Conservation (phyloP, 2,797 vertebrate genomes). For the Amblyopsis hoosieri region DNA sequence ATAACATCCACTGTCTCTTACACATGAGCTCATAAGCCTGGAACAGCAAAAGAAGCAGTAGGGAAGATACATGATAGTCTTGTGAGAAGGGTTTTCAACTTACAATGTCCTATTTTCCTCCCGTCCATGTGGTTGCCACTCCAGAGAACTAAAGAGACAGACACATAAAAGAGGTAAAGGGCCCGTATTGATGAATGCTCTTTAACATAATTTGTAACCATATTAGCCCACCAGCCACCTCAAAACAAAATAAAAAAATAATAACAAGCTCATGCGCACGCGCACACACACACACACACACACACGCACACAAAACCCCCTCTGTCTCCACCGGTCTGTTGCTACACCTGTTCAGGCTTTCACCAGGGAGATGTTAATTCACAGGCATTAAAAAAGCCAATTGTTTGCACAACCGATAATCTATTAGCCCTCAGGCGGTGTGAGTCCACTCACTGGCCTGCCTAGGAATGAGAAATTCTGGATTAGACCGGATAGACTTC, state of each 20-base stretch:
- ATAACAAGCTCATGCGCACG: not conserved
- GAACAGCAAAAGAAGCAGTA: slow-evolving; percentile 32
- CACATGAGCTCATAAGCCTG: slow-evolving; percentile 30
- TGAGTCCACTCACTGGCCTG: slow-evolving; percentile 74
- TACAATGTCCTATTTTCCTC: slow-evolving; percentile 84
- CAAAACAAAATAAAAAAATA: slow-evolving; percentile 5
- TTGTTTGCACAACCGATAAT: slow-evolving; percentile 83
- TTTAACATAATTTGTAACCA: slow-evolving; percentile 74
- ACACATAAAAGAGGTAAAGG: slow-evolving; percentile 79
- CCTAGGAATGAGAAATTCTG: slow-evolving; percentile 71
- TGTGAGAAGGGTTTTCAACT: slow-evolving; percentile 74
- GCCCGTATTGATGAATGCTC: slow-evolving; percentile 77
- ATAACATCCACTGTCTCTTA: slow-evolving; percentile 12
- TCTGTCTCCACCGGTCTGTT: slow-evolving; percentile 71
- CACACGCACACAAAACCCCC: slow-evolving; percentile 52
- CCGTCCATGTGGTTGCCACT: slow-evolving; percentile 83
- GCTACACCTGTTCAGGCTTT: slow-evolving; percentile 77
- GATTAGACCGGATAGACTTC: slow-evolving; percentile 82
- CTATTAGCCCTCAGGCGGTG: slow-evolving; percentile 78
- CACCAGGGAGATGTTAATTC: slow-evolving; percentile 84
- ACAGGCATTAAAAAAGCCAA: slow-evolving; percentile 83
- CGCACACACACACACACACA: slow-evolving; percentile 21
- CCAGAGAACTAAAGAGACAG: slow-evolving; percentile 82
- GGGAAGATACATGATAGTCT: slow-evolving; percentile 42
- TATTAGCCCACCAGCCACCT: slow-evolving; percentile 57